phyloP scores from a whole-genome alignment of 92 coral and sea anemone genomes.

The Zoanthus sociatus region DNA sequence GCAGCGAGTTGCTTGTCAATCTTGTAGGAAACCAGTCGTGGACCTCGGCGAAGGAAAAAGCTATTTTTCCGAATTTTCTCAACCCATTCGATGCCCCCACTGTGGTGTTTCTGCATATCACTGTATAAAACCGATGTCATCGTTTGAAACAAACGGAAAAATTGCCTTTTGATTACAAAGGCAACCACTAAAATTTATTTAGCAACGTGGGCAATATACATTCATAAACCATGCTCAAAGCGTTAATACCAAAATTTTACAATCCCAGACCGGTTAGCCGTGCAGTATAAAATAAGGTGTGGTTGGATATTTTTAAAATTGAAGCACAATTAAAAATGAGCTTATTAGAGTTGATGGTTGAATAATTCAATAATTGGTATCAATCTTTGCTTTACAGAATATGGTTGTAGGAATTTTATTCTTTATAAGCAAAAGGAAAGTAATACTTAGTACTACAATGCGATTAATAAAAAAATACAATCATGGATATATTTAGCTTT shows the following conservation, averaged over 20 bases:
- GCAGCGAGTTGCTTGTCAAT: constrained; percentile 89
- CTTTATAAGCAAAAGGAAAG: not conserved
- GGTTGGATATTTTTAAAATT: constrained; percentile 22
- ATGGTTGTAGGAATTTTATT: not conserved
- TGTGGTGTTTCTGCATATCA: constrained; percentile 95
- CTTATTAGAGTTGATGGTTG: not conserved
- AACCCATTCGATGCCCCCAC: constrained; percentile 91
- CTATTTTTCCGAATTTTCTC: constrained; percentile 95
- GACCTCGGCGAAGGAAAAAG: constrained; percentile 79
- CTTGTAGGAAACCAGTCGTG: constrained; percentile 93
- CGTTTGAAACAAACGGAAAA: constrained; percentile 63
- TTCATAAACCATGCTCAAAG: constrained; percentile 16
- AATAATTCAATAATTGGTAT: not conserved
- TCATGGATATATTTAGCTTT: not conserved
- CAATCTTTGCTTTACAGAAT: not conserved
- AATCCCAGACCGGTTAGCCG: constrained; percentile 30
- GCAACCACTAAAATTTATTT: not conserved
- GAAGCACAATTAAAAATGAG: not conserved
- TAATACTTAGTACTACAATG: not conserved
- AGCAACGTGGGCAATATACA: not conserved
- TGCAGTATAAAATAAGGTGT: constrained; percentile 32
- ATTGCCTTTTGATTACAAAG: constrained; percentile 11
- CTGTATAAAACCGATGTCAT: constrained; percentile 86
- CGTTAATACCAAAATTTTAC: constrained; percentile 1
- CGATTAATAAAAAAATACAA: not conserved